These are phyloP conservation scores for Zaprionus obscuricornis DNA, from an alignment of 2,888 invertebrate species.

Conservation along the genomic window DNA sequence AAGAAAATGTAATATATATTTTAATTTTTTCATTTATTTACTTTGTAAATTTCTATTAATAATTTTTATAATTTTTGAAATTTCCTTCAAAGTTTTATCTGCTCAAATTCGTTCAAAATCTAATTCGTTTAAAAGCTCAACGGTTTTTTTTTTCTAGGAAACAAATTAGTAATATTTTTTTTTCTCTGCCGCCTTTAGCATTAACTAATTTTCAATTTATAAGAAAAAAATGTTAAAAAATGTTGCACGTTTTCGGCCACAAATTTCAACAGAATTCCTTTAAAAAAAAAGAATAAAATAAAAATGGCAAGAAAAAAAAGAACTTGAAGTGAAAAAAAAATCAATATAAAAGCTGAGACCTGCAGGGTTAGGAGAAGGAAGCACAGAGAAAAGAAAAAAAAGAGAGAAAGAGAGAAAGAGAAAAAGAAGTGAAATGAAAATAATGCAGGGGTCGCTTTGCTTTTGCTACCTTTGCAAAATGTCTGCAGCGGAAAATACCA, in stretches of 20 bases:
- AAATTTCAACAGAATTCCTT: constrained; percentile 11
- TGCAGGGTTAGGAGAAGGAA: constrained; percentile 6
- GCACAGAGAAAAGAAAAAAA: constrained; percentile 18
- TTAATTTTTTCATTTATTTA: too few species aligned
- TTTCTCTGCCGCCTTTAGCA: too few species aligned
- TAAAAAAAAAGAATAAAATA: constrained; percentile 15
- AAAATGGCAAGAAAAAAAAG: constrained; percentile 8
- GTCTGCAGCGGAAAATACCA: constrained; percentile 78
- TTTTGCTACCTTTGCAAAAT: constrained; percentile 57
- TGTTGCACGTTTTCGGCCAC: constrained; percentile 20
- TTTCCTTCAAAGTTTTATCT: not conserved
- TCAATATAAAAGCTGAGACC: constrained; percentile 56
- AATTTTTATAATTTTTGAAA: not conserved
- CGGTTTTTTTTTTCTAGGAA: too few species aligned
- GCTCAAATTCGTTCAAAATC: not conserved
- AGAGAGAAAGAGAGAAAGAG: constrained; percentile 18
- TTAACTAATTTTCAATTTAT: too few species aligned
- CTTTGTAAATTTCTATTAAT: not conserved
- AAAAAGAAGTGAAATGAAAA: constrained; percentile 27
- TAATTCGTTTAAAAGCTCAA: too few species aligned
- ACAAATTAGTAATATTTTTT: too few species aligned
- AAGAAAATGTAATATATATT: not conserved
- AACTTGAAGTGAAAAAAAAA: constrained; percentile 44
- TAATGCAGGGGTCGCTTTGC: constrained; percentile 55
- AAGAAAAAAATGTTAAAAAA: constrained; percentile 1